Evolutionary conservation across 2,797 vertebrate species (phyloP).

Genomic region (Schizopygopsis malacanthus): DNA sequence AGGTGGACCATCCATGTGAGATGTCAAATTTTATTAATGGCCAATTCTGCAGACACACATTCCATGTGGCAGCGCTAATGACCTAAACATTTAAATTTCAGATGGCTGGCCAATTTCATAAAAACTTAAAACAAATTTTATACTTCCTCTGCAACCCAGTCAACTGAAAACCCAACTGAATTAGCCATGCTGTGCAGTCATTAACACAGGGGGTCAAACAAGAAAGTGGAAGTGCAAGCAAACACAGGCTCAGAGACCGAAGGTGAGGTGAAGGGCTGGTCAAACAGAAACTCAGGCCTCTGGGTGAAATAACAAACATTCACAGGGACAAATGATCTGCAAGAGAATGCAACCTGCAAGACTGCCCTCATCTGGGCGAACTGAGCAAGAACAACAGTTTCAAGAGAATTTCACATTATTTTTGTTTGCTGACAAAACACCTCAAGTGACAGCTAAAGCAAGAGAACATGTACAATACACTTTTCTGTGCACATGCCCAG

Average conservation of each 20-base stretch:
- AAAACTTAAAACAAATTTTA: not conserved
- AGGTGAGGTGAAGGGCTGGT: conserved; percentile 26
- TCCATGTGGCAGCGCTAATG: not conserved
- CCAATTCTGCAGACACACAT: not conserved
- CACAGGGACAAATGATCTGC: conserved; percentile 27
- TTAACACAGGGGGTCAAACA: conserved; percentile 63
- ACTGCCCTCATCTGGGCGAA: not conserved
- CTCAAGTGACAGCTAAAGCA: conserved; percentile 65
- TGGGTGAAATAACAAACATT: conserved; percentile 6
- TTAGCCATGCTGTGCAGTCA: conserved; percentile 39
- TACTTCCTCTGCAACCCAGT: not conserved
- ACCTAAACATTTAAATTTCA: not conserved
- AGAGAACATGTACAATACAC: conserved; percentile 38
- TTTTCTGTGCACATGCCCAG: conserved; percentile 22
- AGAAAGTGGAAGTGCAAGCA: conserved; percentile 69
- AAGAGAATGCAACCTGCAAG: conserved; percentile 15
- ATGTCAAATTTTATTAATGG: not conserved
- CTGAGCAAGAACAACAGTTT: not conserved
- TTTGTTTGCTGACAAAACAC: not conserved
- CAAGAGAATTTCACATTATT: not conserved
- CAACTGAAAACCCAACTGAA: conserved; percentile 15
- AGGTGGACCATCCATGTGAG: not conserved
- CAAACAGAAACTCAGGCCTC: conserved; percentile 30
- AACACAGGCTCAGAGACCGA: conserved; percentile 57
- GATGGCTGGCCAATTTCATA: not conserved